Base-by-base conservation (phyloP, 2,888 invertebrate genomes). In the Amphipyra berbera region DNA sequence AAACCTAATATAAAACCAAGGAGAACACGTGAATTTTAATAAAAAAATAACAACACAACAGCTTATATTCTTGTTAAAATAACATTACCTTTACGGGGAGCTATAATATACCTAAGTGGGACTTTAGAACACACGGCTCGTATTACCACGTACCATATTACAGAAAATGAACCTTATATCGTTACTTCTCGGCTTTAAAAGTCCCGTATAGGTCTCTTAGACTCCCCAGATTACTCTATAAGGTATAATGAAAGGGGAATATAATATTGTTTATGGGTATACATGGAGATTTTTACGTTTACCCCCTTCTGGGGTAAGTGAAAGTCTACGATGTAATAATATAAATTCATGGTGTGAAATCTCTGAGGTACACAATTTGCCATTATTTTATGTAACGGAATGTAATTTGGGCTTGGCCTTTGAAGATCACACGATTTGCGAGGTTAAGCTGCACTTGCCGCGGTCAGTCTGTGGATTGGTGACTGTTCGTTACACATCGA, bases 241-340 rank as follows among this genome's bases (percentile, higher is more conserved):
- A 64, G 54, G 57, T 40, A 45, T 64, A 64, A 64, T 64, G 70
- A 62, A 68, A 52, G 12, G 42, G 45, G 33, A 33, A 54, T 44
- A 42, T 74, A 50, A 72, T 61, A 62, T 62, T 62, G 46, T 71
- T 71, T 68, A 73, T 55, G 47, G 42, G 13, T 15, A 21, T 37
- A 58, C 42, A 68, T 62, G 68, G 47, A 58, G 73, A 68, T 68
- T 68, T 71, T 71, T 71, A 71, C 50, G 62, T 73, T 73, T 68
- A 48, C 44, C 55, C 15, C 14, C 33, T 52, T 42, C 13, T 8
- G 30, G 52, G 73, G 52, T 68, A 71, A 71, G 73, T 73, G 68
- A 73, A 71, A 53, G 53, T 61, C 55, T 70, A 61, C 56, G 56
- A 49, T 53, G 61, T 56, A 72, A 66, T 66, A 72, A 72, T 41